Conservation (phyloP, 2,888 invertebrate species). For the Leucophora obtusa region DNA sequence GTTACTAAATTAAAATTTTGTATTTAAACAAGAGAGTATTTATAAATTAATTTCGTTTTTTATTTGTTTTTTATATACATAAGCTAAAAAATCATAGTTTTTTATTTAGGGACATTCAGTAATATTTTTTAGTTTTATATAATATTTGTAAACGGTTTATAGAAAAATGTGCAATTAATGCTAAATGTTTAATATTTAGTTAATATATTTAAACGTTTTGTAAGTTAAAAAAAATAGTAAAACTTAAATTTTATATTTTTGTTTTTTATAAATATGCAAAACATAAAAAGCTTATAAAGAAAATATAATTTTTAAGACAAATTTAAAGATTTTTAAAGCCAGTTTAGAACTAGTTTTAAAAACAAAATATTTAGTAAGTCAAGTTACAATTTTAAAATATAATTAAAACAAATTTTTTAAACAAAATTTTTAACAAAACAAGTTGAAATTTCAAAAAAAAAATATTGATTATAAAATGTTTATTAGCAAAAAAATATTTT, state of each 20-base stretch:
- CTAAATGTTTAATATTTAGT: slow-evolving; percentile 33
- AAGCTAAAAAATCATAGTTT: slow-evolving; percentile 33
- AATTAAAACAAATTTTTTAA: background rate
- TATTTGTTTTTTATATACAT: slow-evolving; percentile 61
- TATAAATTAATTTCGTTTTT: slow-evolving; percentile 25
- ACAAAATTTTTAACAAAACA: background rate
- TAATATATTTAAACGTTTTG: slow-evolving; percentile 29
- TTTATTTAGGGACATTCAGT: slow-evolving; percentile 39
- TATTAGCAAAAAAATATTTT: slow-evolving; percentile 60
- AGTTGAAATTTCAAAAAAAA: background rate
- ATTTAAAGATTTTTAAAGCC: background rate
- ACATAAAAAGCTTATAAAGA: too few species aligned
- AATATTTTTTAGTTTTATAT: slow-evolving; percentile 59
- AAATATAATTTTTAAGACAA: background rate
- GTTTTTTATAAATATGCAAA: slow-evolving; percentile 62
- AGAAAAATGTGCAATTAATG: slow-evolving; percentile 56
- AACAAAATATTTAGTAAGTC: too few species aligned
- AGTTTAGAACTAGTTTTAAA: too few species aligned
- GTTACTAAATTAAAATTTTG: slow-evolving; percentile 12
- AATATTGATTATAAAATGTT: slow-evolving; percentile 64
- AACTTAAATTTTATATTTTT: background rate
- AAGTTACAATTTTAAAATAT: too few species aligned
- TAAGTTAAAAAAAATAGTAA: slow-evolving; percentile 40
- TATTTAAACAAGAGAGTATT: slow-evolving; percentile 9
- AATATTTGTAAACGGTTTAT: slow-evolving; percentile 71